phyloP scores from a whole-genome alignment of 2,888 invertebrate genomes.

The Sarcophaga rosellei region DNA sequence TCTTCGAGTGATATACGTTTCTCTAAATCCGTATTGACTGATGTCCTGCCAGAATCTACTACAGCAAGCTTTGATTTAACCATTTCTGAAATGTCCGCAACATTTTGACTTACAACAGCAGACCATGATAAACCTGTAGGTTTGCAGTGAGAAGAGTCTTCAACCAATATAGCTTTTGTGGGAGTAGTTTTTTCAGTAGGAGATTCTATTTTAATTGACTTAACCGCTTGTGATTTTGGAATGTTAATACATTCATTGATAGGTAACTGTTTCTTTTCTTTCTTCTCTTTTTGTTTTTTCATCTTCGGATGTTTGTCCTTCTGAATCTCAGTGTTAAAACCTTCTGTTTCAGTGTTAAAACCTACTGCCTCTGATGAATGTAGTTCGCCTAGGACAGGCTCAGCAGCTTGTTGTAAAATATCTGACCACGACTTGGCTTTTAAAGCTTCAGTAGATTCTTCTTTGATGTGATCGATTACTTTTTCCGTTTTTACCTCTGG shows the following conservation, averaged over 20 bases:
- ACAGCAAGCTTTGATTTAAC: neutral
- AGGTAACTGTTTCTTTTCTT: slow-evolving; percentile 38
- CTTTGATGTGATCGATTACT: neutral
- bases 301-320: slow-evolving; percentile 30
- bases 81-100: slow-evolving; percentile 1
- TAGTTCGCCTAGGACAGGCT: slow-evolving; percentile 28
- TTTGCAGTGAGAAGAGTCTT: slow-evolving; percentile 1
- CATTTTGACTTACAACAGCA: slow-evolving; percentile 68
- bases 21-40: neutral
- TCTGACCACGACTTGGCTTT: slow-evolving; percentile 54
- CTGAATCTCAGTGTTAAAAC: slow-evolving; percentile 16
- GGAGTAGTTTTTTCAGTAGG: neutral
- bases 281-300: slow-evolving; percentile 7
- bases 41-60: neutral
- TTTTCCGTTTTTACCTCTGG: neutral
- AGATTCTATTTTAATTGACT: neutral
- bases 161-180: slow-evolving; percentile 1
- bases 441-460: neutral
- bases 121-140: slow-evolving; percentile 65
- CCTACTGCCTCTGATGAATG: slow-evolving; percentile 3
- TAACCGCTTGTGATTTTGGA: neutral
- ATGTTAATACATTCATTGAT: neutral
- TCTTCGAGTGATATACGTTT: slow-evolving; percentile 27
- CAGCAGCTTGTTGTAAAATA: slow-evolving; percentile 54
- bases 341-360: slow-evolving; percentile 23